A percentile compares a stretch with the other conserved stretches of the same genome.
phyloP scores from a whole-genome alignment of 2,113 vertebrate genomes.

The Festucalex cinctus region DNA sequence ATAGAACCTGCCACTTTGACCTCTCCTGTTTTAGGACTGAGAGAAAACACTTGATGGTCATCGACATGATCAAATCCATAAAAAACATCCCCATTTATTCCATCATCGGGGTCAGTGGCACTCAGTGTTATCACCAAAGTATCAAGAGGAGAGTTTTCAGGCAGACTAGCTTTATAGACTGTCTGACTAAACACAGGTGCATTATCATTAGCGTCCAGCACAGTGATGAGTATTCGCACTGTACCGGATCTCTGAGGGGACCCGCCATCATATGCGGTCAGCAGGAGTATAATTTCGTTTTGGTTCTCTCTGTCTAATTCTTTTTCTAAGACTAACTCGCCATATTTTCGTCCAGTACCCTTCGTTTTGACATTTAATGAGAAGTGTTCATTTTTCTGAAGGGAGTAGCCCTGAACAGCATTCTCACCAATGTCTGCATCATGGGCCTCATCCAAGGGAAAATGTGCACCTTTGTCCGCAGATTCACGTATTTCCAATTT shows the following conservation, averaged over 20 bases:
- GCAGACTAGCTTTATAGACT: constrained; percentile 29
- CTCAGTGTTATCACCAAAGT: constrained; percentile 37
- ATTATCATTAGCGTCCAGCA: constrained; percentile 58
- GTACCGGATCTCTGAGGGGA: constrained; percentile 54
- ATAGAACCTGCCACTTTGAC: constrained; percentile 13
- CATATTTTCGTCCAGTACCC: neutral
- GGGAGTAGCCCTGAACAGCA: constrained; percentile 57
- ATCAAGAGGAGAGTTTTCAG: constrained; percentile 42
- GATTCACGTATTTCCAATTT: constrained; percentile 35
- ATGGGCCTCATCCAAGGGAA: constrained; percentile 62
- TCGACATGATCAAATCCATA: constrained; percentile 51
- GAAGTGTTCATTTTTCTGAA: constrained; percentile 58
- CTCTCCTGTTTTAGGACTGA: constrained; percentile 16
- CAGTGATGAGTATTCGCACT: constrained; percentile 45
- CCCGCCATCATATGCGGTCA: constrained; percentile 59
- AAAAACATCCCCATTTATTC: constrained; percentile 59
- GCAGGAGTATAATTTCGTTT: constrained; percentile 36
- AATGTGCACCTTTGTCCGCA: constrained; percentile 61
- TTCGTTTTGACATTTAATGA: constrained; percentile 48
- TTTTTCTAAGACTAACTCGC: constrained; percentile 47
- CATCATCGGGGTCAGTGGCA: constrained; percentile 59
- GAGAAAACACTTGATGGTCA: constrained; percentile 4
- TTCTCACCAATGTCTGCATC: constrained; percentile 71
- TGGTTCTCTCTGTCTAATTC: constrained; percentile 54
- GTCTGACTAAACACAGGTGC: constrained; percentile 48